phyloP scores from a whole-genome alignment of 2,888 invertebrate species.

The Flexamia atlantica region DNA sequence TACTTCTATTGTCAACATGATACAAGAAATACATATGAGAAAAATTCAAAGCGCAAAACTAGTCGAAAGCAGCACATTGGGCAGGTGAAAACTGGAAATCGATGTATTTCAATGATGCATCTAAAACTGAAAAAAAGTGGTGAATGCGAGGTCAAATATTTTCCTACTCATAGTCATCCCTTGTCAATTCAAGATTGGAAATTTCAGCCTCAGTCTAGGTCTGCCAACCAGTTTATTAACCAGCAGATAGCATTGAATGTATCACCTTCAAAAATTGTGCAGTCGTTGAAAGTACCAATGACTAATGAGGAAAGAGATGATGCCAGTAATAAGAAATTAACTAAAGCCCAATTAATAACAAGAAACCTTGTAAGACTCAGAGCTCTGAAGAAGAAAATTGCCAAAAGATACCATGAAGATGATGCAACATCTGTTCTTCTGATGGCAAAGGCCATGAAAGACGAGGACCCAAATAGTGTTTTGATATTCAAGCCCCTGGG shows the following conservation, averaged over 20 bases:
- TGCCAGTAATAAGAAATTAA: no score
- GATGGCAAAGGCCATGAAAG: conserved; percentile 7
- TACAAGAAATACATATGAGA: no score
- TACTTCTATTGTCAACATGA: conserved; percentile 20
- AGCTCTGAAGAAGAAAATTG: not conserved
- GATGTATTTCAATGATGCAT: no score
- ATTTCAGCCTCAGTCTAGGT: not conserved
- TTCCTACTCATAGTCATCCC: no score
- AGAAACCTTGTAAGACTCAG: not conserved
- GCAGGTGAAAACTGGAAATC: no score
- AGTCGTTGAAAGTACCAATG: not conserved
- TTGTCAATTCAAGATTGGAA: conserved; percentile 5
- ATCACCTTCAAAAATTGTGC: not conserved
- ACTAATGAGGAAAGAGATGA: conserved; percentile 7
- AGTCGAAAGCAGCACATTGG: not conserved
- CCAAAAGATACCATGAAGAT: conserved; percentile 12
- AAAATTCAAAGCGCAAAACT: no score
- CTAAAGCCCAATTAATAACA: no score
- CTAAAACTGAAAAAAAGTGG: no score
- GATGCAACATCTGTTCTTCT: conserved; percentile 5
- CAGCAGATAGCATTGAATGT: conserved; percentile 3
- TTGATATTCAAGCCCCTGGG: not conserved
- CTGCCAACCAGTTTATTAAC: not conserved
- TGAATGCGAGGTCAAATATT: no score
- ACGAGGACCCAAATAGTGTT: not conserved